Evolutionary conservation across 2,797 vertebrate species (phyloP), one percentile per base, ranked within the genome.

Genomic region (Hipposideros larvatus): DNA sequence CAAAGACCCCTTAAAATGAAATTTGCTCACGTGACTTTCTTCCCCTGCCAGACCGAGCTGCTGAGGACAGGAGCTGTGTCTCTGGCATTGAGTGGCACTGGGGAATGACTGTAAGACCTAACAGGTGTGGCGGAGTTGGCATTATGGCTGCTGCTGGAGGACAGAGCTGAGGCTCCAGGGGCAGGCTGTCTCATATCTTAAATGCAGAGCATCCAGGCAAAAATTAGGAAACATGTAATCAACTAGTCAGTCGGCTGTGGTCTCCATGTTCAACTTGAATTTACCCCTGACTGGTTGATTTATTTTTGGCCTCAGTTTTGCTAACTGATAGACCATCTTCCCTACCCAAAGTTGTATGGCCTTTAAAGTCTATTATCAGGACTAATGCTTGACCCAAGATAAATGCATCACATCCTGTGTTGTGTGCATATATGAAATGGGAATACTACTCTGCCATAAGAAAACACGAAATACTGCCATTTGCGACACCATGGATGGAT

Each of bases 301-400:
- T 11, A 41, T 74, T 70, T 91, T 79, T 85, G 74, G 66, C 31
- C 84, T 85, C 79, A 94, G 7, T 74, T 88, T 59, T 88, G 9
- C 55, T 66, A 37, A 63, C 28, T 71, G 71, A 71, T 55, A 48
- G 22, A 74, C 34, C 4, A 11, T 66, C 21, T 95, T 89, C 34
- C 68, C 41, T 93, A 22, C 24, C 41, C 9, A 41, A 31, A n/a
- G 37, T 53, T 65, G 61, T 61, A 16, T 37, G 31, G 11, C 14
- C 18, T 16, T 68, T 48, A 15, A 84, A 70, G 91, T 91, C 51
- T 61, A 5, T 84, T 61, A 61, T 48, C 15, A 48, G 53, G 24
- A 63, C 21, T 61, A 61, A 85, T 80, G 61, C 37, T 57, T 34
- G 65, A 85, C 70, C 51, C 31, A 70, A 55, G 65, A 68, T 68